Evolutionary conservation across 2,888 invertebrate species (phyloP).

Genomic region (Diarsia mendica): DNA sequence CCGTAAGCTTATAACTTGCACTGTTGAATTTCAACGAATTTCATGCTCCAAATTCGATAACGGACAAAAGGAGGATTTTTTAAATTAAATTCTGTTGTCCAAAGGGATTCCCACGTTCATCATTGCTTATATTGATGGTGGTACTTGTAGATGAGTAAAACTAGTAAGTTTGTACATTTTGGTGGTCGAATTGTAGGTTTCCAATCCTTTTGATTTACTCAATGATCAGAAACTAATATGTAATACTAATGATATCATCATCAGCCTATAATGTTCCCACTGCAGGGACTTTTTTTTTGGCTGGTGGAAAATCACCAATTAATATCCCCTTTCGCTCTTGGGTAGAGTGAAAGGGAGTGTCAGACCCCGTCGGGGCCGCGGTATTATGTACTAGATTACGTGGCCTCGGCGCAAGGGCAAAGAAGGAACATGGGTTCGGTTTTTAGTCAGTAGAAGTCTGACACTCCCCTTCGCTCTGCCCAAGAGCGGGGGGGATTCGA

Average conservation of each 20-base stretch:
- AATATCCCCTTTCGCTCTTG: too few relatives aligned
- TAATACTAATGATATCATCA: not conserved
- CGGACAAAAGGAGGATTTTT: constrained; percentile 45
- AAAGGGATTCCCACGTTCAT: constrained; percentile 42
- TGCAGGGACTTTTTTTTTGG: too few relatives aligned
- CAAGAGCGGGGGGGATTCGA: too few relatives aligned
- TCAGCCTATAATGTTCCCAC: too few relatives aligned
- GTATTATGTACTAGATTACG: too few relatives aligned
- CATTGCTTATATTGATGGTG: constrained; percentile 13
- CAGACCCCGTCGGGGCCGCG: too few relatives aligned
- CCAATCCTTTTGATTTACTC: not conserved
- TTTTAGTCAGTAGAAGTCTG: too few relatives aligned
- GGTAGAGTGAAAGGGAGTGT: too few relatives aligned
- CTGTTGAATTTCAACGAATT: constrained; percentile 33
- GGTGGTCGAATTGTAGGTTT: not conserved
- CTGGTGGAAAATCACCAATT: too few relatives aligned
- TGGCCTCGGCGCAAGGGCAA: too few relatives aligned
- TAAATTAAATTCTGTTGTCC: constrained; percentile 41
- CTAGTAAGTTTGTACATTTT: not conserved
- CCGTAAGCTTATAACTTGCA: constrained; percentile 18
- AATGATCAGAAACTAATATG: not conserved
- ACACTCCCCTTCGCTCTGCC: too few relatives aligned
- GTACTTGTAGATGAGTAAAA: not conserved
- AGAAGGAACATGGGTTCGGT: too few relatives aligned
- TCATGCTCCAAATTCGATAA: constrained; percentile 54